Conservation (phyloP, 2,797 vertebrate genomes). For the Eutrigla gurnardus region DNA sequence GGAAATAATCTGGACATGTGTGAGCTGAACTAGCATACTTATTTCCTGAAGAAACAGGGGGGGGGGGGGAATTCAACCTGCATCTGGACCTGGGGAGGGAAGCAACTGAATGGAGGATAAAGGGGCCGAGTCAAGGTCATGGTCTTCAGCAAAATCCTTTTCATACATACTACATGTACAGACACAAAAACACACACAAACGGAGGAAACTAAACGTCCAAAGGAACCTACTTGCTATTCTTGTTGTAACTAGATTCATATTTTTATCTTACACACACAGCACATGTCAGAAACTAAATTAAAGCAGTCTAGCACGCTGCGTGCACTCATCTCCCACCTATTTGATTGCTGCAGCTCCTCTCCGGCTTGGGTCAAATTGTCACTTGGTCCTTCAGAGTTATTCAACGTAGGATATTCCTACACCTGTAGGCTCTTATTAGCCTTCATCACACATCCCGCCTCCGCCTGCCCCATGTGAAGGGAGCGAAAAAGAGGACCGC, state of each 20-base stretch:
- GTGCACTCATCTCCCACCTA: conserved; percentile 3
- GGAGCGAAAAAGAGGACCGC: conserved; percentile 11
- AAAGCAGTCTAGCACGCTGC: conserved; percentile 11
- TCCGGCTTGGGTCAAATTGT: conserved; percentile 23
- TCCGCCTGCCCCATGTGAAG: conserved; percentile 10
- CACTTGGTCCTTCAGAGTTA: conserved; percentile 32
- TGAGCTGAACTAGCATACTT: conserved; percentile 44
- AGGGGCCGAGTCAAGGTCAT: background rate
- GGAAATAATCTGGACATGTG: conserved; percentile 43
- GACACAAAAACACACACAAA: background rate
- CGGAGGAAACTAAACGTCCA: background rate
- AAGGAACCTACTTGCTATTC: background rate
- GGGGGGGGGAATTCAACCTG: background rate
- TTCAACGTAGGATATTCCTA: conserved; percentile 35
- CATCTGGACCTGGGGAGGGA: background rate
- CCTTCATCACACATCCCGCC: conserved; percentile 30
- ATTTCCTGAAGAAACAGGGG: conserved; percentile 31
- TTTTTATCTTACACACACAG: conserved; percentile 24
- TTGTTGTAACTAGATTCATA: conserved; percentile 18
- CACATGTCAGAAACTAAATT: conserved; percentile 29
- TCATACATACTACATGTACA: background rate
- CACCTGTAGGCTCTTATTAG: conserved; percentile 54
- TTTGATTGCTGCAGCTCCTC: conserved; percentile 19
- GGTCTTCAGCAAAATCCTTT: conserved; percentile 18
- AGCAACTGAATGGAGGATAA: conserved; percentile 11